These are phyloP conservation scores for Lepilemur septentrionalis DNA, from an alignment of 2,797 vertebrate species.

Conservation along the genomic window DNA sequence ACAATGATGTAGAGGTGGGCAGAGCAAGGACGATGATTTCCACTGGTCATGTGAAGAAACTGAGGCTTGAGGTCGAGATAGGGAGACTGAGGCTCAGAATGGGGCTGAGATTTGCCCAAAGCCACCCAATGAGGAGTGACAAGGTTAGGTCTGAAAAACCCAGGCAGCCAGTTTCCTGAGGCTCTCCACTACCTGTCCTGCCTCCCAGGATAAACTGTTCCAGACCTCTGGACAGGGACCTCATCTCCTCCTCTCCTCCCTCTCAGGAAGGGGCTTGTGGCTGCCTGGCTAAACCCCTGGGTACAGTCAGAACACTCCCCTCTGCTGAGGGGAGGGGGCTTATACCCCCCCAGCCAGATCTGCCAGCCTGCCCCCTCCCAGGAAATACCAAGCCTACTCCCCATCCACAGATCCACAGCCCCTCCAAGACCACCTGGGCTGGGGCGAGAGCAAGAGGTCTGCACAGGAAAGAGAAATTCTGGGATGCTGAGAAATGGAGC, in stretches of 20 bases:
- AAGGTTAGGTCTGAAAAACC: not conserved
- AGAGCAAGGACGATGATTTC: not conserved
- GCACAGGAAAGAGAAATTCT: not conserved
- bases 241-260: not conserved
- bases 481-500: not conserved
- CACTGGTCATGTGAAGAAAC: not conserved
- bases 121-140: not conserved
- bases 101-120: not conserved
- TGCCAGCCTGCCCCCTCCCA: not conserved
- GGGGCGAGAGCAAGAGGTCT: not conserved
- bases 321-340: not conserved
- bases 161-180: not conserved
- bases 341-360: not conserved
- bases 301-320: not conserved
- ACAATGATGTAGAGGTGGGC: not conserved
- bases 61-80: not conserved
- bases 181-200: not conserved
- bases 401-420: not conserved
- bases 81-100: not conserved
- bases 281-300: not conserved
- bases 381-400: not conserved
- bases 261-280: not conserved
- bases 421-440: not conserved
- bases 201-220: not conserved
- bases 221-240: not conserved